These are phyloP conservation scores for Oreochromis spilurus DNA, from an alignment of 2,113 vertebrate species.

Conservation along the genomic window DNA sequence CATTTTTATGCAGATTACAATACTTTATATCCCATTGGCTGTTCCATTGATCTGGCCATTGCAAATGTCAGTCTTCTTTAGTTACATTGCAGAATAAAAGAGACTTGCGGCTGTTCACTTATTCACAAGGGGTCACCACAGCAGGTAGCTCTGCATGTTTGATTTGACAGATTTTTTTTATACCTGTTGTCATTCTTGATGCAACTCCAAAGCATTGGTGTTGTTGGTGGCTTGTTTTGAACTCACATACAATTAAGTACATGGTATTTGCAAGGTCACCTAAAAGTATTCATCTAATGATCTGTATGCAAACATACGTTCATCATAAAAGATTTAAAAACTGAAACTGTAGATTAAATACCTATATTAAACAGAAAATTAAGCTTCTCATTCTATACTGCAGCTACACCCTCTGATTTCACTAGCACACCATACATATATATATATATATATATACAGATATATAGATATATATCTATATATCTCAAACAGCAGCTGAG, in stretches of 20 bases:
- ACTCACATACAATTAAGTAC: neutral
- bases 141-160: neutral
- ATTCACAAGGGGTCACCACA: neutral
- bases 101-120: neutral
- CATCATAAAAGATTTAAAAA: neutral
- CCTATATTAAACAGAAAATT: neutral
- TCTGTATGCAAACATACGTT: neutral
- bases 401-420: neutral
- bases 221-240: neutral
- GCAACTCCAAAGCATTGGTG: neutral
- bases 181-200: neutral
- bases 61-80: neutral
- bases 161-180: neutral
- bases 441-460: neutral
- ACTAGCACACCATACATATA: neutral
- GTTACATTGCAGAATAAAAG: neutral
- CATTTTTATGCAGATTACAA: neutral
- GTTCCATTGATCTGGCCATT: neutral
- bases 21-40: neutral
- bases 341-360: neutral
- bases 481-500: neutral
- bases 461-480: fast-evolving
- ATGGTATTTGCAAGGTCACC: neutral
- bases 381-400: neutral
- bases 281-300: neutral